Base-by-base conservation (phyloP, 2,113 vertebrate genomes). In the Triplophysa dalaica region DNA sequence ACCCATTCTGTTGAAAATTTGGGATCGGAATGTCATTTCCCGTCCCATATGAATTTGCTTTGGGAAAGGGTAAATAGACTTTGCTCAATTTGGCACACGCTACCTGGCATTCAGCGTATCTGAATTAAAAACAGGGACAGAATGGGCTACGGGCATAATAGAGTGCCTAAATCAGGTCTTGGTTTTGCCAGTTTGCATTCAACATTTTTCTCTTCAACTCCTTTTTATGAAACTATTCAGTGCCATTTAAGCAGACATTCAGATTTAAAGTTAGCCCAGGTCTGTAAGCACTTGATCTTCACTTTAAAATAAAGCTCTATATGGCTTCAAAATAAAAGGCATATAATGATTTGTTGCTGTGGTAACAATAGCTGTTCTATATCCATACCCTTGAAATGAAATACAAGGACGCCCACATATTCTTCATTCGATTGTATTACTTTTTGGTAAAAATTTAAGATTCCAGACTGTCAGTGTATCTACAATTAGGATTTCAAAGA, bases 31-130 rank as follows among this genome's bases (percentile, higher is more conserved):
- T 75, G 72, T 63, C 22, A 26, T 63, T 17, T 75, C 45, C 38
- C 26, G 41, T 75, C n/a, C 8, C 33, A 4, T 61, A 22, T 22
- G 54, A 74, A 74, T 43, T 17, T 60, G 58, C 58, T 63, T 75
- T 75, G 58, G 21, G 60, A 75, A 63, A 75, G 13, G 58, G 38
- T 63, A 58, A 75, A 75, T 75, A 38, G 73, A 63, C 22, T 63
- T 17, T 63, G 73, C 8, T 75, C 26, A 48, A 48, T 75, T 29
- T 75, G 58, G 72, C 41, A 62, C 60, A 24, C 4, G 19, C 45
- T 75, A 26, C 48, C 21, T 63, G 58, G 54, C 70, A 61, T 61
- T 61, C 13, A 1, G 70, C 22, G 56, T 14, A 75, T 63, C 56
- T 63, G 73, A 63, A 63, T 75, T 22, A 29, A 45, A 58, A 58